These are phyloP conservation scores for Phragmatobia fuliginosa DNA, from an alignment of 2,888 invertebrate species.

Conservation along the genomic window DNA sequence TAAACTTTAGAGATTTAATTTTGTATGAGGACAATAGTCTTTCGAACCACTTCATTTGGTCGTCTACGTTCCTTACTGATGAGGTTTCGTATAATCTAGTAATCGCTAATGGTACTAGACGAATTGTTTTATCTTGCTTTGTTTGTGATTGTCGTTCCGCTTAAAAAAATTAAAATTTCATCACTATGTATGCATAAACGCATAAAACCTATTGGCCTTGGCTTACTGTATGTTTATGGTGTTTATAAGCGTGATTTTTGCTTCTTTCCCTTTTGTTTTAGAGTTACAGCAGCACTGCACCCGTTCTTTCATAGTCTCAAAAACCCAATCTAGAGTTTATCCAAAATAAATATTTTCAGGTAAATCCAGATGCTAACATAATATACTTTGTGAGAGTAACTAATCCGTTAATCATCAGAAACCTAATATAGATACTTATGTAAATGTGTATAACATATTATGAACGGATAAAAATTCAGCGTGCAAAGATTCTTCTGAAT, in stretches of 20 bases:
- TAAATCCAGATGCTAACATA: background rate
- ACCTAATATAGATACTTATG: too few relatives aligned
- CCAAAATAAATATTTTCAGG: too few relatives aligned
- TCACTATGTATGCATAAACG: too few relatives aligned
- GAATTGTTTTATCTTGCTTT: background rate
- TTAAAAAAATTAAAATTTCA: background rate
- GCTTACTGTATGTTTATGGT: too few relatives aligned
- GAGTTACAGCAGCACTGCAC: too few relatives aligned
- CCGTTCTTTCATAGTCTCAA: too few relatives aligned
- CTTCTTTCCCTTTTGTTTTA: too few relatives aligned
- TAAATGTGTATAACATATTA: too few relatives aligned
- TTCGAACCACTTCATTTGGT: background rate
- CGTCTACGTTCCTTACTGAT: background rate
- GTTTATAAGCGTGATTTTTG: too few relatives aligned
- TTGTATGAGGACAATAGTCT: constrained; percentile 16
- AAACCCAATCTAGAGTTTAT: too few relatives aligned
- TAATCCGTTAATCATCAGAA: background rate
- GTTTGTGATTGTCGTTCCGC: background rate
- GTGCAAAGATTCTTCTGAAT: background rate
- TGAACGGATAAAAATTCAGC: background rate
- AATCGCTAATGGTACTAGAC: background rate
- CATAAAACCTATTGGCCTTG: too few relatives aligned
- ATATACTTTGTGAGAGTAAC: background rate
- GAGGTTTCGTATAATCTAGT: background rate
- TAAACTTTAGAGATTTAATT: constrained; percentile 12